A percentile compares a stretch with the other conserved stretches of the same genome.
phyloP scores from a whole-genome alignment of 2,113 vertebrate genomes.

The Trogon melanurus region DNA sequence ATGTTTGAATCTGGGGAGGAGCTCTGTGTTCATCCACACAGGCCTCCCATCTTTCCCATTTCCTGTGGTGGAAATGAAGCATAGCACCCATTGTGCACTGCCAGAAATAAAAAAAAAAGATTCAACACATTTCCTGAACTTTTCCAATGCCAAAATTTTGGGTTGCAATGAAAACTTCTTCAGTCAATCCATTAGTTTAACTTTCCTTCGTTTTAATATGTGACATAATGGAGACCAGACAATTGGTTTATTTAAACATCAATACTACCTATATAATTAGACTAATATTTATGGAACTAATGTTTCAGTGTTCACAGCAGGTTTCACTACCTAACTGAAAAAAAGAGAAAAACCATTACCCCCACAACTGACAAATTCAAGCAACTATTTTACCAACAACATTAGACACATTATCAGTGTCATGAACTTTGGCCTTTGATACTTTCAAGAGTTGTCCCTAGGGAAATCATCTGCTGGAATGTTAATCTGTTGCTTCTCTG shows the following conservation, averaged over 20 bases:
- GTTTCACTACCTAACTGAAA: slow-evolving; percentile 59
- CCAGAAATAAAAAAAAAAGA: not conserved
- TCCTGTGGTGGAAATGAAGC: not conserved
- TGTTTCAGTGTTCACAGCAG: slow-evolving; percentile 31
- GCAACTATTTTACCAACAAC: slow-evolving; percentile 64
- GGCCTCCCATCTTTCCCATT: not conserved
- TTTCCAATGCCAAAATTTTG: not conserved
- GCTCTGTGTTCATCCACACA: not conserved
- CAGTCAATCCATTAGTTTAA: not conserved
- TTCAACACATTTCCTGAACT: not conserved
- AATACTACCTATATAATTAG: not conserved
- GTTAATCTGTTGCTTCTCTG: slow-evolving; percentile 79
- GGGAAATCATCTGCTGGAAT: slow-evolving; percentile 77
- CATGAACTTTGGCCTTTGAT: slow-evolving; percentile 72
- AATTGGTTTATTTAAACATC: not conserved
- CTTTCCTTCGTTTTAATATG: not conserved
- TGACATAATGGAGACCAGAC: not conserved
- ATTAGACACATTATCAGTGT: slow-evolving; percentile 71
- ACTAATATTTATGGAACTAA: slow-evolving; percentile 27
- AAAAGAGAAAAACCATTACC: slow-evolving; percentile 3
- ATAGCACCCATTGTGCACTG: not conserved
- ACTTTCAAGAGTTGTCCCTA: slow-evolving; percentile 66
- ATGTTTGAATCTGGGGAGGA: not conserved
- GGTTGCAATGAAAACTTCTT: not conserved
- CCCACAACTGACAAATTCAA: slow-evolving; percentile 50